Evolutionary conservation across 1,140 invertebrate species (phyloP).

Genomic region (Habropoda laboriosa): DNA sequence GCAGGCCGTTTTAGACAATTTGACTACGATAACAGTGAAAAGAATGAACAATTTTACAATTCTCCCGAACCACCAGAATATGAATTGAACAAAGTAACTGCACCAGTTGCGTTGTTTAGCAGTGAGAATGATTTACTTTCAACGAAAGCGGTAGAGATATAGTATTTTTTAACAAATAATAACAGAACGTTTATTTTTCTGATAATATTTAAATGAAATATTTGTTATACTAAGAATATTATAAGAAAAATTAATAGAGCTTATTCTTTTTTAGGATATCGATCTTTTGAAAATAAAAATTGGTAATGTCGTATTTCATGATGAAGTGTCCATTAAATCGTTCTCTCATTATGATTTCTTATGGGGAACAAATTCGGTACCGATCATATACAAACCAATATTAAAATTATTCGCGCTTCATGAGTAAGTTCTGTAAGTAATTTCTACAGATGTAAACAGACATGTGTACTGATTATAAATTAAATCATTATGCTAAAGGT

Average conservation of each 20-base stretch:
- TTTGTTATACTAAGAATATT: not conserved
- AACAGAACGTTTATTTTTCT: not conserved
- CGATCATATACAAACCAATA: conserved; percentile 73
- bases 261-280: conserved; percentile 75
- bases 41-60: conserved; percentile 78
- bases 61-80: conserved; percentile 84
- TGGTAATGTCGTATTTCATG: conserved; percentile 71
- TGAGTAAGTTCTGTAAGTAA: conserved; percentile 49
- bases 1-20: conserved; percentile 76
- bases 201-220: not conserved
- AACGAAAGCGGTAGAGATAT: conserved; percentile 75
- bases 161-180: not conserved
- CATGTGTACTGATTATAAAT: too few relatives aligned
- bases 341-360: conserved; percentile 83
- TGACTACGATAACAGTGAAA: conserved; percentile 77
- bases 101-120: conserved; percentile 86
- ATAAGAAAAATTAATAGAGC: not conserved
- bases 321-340: conserved; percentile 66
- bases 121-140: conserved; percentile 85
- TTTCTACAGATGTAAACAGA: too few relatives aligned
- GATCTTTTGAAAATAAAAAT: conserved; percentile 70
- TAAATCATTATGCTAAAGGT: too few relatives aligned
- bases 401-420: conserved; percentile 71
- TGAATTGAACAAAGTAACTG: conserved; percentile 82
- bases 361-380: conserved; percentile 75